Percentiles rank a stretch among this genome's conserved stretches.
These are phyloP conservation scores for Spinibarbus caldwelli DNA, from an alignment of 2,797 vertebrate species.

Conservation along the genomic window DNA sequence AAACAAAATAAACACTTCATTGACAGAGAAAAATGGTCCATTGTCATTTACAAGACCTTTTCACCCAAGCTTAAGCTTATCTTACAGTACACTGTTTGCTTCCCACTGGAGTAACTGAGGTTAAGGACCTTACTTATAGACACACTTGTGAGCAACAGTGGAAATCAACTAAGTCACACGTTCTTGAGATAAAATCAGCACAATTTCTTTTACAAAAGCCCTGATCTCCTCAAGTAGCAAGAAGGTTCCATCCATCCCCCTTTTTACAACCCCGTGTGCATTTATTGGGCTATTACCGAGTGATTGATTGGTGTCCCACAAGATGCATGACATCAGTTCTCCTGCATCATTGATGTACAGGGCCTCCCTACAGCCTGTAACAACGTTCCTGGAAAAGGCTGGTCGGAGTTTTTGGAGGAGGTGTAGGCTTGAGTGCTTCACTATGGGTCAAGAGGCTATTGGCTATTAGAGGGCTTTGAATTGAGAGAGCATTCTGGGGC, in stretches of 20 bases:
- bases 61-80: not conserved
- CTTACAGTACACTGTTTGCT: not conserved
- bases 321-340: conserved; percentile 43
- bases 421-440: conserved; percentile 32
- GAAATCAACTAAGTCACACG: not conserved
- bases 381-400: conserved; percentile 29
- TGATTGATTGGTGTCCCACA: conserved; percentile 43
- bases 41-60: not conserved
- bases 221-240: conserved; percentile 6
- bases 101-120: not conserved
- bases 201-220: not conserved
- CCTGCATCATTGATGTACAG: conserved; percentile 40
- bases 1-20: not conserved
- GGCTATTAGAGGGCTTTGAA: conserved; percentile 31
- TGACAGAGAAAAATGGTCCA: not conserved
- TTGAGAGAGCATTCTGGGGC: conserved; percentile 50
- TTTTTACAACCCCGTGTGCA: conserved; percentile 11
- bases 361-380: not conserved
- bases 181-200: not conserved
- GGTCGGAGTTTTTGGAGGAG: conserved; percentile 37
- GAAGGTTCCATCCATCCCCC: not conserved
- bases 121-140: too few relatives aligned
- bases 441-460: conserved; percentile 41
- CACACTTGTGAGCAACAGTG: not conserved
- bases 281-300: conserved; percentile 30